Evolutionary conservation across 1,140 invertebrate species (phyloP).

Genomic region (Sarcophaga peregrina): DNA sequence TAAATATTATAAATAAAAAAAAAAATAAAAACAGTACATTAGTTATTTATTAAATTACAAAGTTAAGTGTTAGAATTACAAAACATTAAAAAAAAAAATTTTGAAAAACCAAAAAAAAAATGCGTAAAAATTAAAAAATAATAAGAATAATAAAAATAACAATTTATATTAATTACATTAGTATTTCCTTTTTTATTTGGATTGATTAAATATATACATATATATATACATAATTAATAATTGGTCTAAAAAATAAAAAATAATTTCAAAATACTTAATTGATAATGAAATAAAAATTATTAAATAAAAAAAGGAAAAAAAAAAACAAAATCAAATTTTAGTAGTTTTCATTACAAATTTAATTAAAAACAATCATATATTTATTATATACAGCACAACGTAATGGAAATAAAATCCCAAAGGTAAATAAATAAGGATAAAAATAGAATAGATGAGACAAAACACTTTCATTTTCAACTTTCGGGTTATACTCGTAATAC

Average conservation of each 20-base stretch:
- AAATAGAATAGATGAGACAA: neutral
- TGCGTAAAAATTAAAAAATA: slow-evolving; percentile 28
- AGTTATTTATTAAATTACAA: slow-evolving; percentile 44
- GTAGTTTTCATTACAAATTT: neutral
- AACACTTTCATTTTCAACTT: neutral
- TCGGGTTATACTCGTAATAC: neutral
- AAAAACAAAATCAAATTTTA: slow-evolving; percentile 1
- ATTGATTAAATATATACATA: slow-evolving; percentile 32
- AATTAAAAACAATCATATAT: no score
- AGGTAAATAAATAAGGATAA: no score
- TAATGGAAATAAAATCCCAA: no score
- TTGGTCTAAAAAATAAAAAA: slow-evolving; percentile 32
- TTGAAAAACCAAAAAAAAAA: neutral
- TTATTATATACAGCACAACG: no score
- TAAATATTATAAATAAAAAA: neutral
- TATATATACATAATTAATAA: slow-evolving; percentile 19
- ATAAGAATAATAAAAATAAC: slow-evolving; percentile 13
- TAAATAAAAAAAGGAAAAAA: slow-evolving; percentile 56
- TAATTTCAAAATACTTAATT: slow-evolving; percentile 40
- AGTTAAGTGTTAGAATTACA: slow-evolving; percentile 42
- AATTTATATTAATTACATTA: slow-evolving; percentile 42
- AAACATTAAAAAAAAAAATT: slow-evolving; percentile 32
- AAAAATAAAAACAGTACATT: slow-evolving; percentile 27
- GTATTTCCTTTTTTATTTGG: slow-evolving; percentile 42
- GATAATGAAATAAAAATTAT: slow-evolving; percentile 60